These are phyloP conservation scores for Drosophila mayri DNA, from an alignment of 1,140 invertebrate species.

Conservation along the genomic window DNA sequence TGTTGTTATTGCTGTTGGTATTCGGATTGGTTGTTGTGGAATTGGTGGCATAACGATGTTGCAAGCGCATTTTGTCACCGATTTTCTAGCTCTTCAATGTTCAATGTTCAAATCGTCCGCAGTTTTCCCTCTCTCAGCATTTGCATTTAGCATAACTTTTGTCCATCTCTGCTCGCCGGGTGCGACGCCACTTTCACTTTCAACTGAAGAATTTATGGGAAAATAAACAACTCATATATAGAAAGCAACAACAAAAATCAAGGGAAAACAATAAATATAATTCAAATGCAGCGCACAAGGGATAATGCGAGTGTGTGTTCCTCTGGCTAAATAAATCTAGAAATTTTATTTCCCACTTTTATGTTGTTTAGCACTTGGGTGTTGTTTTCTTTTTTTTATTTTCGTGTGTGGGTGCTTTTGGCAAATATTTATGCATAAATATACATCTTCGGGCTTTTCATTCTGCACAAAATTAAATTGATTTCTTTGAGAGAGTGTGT, in stretches of 20 bases:
- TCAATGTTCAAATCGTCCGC: slow-evolving; percentile 4
- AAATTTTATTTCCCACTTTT: slow-evolving; percentile 49
- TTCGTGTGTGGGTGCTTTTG: slow-evolving; percentile 29
- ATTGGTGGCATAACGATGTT: slow-evolving; percentile 62
- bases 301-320: slow-evolving; percentile 6
- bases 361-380: slow-evolving; percentile 39
- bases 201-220: slow-evolving; percentile 72
- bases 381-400: neutral
- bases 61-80: slow-evolving; percentile 63
- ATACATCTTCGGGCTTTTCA: slow-evolving; percentile 37
- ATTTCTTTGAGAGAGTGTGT: slow-evolving; percentile 38
- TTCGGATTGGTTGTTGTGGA: slow-evolving; percentile 31
- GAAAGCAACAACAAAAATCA: slow-evolving; percentile 44
- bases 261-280: slow-evolving; percentile 37
- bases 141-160: slow-evolving; percentile 48
- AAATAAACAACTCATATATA: slow-evolving; percentile 59
- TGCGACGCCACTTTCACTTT: slow-evolving; percentile 72
- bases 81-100: slow-evolving; percentile 3
- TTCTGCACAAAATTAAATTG: slow-evolving; percentile 57
- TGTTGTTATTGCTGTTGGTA: slow-evolving; percentile 33
- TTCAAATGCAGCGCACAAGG: slow-evolving; percentile 30
- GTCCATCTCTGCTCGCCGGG: slow-evolving; percentile 43
- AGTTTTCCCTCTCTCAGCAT: slow-evolving; percentile 6
- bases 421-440: slow-evolving; percentile 57
- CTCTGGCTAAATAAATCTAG: slow-evolving; percentile 32